Evolutionary conservation across 2,888 invertebrate species (phyloP).

Genomic region (Rhagonycha fulva): DNA sequence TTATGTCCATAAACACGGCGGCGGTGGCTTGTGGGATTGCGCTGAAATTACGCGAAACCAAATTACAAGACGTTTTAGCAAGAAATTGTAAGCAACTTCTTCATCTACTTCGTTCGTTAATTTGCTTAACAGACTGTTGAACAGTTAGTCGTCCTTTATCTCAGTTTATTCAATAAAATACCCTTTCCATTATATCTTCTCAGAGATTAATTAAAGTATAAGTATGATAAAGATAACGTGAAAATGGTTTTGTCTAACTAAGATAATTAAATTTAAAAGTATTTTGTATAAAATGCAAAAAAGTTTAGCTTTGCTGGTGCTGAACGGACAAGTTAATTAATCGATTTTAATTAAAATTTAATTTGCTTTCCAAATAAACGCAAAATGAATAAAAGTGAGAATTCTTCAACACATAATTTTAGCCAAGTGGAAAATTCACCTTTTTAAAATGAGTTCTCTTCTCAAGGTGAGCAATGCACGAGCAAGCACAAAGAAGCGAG

Average conservation of each 20-base stretch:
- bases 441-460: neutral
- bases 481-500: neutral
- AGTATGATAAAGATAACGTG: constrained; percentile 5
- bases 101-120: constrained; percentile 15
- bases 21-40: constrained; percentile 18
- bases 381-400: neutral
- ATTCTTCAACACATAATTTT: neutral
- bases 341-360: neutral
- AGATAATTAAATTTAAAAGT: neutral
- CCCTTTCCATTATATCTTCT: constrained; percentile 4
- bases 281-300: neutral
- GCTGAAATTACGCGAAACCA: constrained; percentile 15
- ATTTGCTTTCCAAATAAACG: neutral
- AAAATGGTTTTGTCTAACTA: neutral
- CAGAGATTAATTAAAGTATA: constrained; percentile 13
- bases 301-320: neutral
- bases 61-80: constrained; percentile 8
- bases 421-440: neutral
- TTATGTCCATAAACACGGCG: constrained; percentile 21
- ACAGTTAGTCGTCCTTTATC: constrained; percentile 19
- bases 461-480: neutral
- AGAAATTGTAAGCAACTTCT: constrained; percentile 10
- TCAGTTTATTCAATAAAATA: constrained; percentile 18
- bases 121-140: constrained; percentile 14
- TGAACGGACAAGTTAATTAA: neutral